Evolutionary conservation across 92 coral and sea anemone genomes (phyloP).

Genomic region (Porites evermanni): DNA sequence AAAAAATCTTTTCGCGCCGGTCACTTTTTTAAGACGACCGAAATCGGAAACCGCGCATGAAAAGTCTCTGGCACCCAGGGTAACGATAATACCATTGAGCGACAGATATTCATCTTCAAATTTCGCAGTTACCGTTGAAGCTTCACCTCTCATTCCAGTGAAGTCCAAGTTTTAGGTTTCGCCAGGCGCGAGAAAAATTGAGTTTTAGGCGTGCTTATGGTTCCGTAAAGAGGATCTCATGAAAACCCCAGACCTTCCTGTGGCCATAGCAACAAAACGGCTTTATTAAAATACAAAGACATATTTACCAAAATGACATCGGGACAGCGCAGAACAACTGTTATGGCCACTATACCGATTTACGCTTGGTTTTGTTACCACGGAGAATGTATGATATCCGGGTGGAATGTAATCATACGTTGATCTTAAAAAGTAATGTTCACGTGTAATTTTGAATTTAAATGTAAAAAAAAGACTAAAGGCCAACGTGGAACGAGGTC

Average conservation of each 20-base stretch:
- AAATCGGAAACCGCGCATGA: too few species aligned
- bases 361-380: slow-evolving; percentile 28
- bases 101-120: too few species aligned
- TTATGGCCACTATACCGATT: too few species aligned
- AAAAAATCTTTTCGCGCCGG: too few species aligned
- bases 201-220: background rate
- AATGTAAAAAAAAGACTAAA: background rate
- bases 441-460: slow-evolving; percentile 67
- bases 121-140: too few species aligned
- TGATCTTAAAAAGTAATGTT: slow-evolving; percentile 29
- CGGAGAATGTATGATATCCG: slow-evolving; percentile 28
- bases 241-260: background rate
- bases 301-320: background rate
- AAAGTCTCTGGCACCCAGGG: too few species aligned
- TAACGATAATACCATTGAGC: too few species aligned
- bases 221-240: background rate
- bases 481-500: slow-evolving; percentile 49
- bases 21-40: too few species aligned
- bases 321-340: background rate
- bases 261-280: slow-evolving; percentile 2
- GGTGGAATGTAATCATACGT: slow-evolving; percentile 40
- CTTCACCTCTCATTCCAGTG: too few species aligned
- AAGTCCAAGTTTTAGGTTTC: too few species aligned
- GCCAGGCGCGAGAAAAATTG: too few species aligned
- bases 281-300: background rate